Evolutionary conservation across 2,113 vertebrate genomes (phyloP).

Genomic region (Gallinago media): DNA sequence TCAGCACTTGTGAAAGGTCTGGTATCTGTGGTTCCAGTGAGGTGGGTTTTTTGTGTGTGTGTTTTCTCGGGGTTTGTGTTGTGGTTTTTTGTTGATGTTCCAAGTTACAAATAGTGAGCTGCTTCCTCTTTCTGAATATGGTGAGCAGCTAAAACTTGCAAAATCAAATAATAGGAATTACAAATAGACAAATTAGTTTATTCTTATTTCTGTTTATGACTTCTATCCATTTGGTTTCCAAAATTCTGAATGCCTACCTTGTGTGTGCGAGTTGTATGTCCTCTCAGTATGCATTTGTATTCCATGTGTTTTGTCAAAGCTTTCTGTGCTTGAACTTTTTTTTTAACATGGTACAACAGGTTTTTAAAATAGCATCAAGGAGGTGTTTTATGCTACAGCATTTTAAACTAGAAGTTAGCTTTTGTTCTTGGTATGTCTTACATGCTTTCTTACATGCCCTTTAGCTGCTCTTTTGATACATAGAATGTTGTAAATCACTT

Average conservation of each 20-base stretch:
- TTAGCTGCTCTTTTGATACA: neutral
- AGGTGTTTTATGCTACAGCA: neutral
- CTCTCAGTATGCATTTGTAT: neutral
- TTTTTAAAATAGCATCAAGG: neutral
- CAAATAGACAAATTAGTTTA: rapidly evolving
- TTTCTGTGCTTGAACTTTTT: neutral
- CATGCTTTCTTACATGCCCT: neutral
- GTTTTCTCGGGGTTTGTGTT: neutral
- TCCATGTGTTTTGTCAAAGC: neutral
- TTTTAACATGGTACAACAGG: neutral
- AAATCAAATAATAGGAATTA: neutral
- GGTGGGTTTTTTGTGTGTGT: rapidly evolving
- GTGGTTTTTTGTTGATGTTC: neutral
- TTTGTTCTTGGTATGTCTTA: neutral
- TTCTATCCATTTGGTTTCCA: neutral
- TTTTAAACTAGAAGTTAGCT: conserved; percentile 1
- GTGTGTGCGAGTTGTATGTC: neutral
- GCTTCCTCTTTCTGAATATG: neutral
- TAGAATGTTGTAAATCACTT: neutral
- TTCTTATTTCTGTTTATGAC: neutral
- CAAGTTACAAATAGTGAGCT: neutral
- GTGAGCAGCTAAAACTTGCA: neutral
- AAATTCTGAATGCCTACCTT: neutral
- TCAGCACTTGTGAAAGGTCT: neutral
- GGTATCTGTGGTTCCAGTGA: neutral